Evolutionary conservation across 2,113 vertebrate species (phyloP), one percentile per base, ranked within the genome.

Genomic region (Hyperopisus bebe): DNA sequence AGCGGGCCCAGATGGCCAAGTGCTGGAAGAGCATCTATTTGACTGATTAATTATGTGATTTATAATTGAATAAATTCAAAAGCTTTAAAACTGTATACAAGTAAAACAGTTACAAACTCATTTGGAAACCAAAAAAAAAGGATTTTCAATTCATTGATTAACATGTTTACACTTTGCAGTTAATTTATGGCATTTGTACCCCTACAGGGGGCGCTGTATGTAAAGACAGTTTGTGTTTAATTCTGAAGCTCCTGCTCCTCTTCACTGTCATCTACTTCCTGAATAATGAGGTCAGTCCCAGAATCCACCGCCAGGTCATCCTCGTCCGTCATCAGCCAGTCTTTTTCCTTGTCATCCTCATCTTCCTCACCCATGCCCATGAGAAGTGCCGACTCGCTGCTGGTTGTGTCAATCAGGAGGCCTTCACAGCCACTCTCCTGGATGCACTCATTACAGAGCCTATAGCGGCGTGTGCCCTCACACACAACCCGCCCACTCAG

Each of bases 251-350:
- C 94, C 93, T 92, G 95, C 95, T 98, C 98, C 50, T 98, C 98
- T 1, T 99, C 98, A 5, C 98, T 99, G 90, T 99, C 97, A 0
- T 99, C 98, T 44, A 99, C 98, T 51, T 99, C 97, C 90, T 99
- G 98, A 91, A 99, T 99, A 88, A 99, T 98, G 93, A 99, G 94
- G 90, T 98, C 98, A 0, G 94, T 96, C 0, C 98, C 98, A 0
- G 97, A 98, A 27, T 98, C 97, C 91, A 98, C 97, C 0, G 98
- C 98, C 13, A 98, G 96, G 92, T 99, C 97, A 82, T 98, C 98
- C 0, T 99, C 98, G 0, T 96, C 92, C 0, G 92, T 94, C 53
- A 95, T 91, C 0, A 97, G 96, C 92, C 95, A 97, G 93, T 95
- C 95, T 91, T 96, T 94, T 84, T 96, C 96, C 4, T 95, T 96